These are phyloP conservation scores for Aphidius ervi DNA, from an alignment of 1,140 invertebrate species.

Conservation along the genomic window DNA sequence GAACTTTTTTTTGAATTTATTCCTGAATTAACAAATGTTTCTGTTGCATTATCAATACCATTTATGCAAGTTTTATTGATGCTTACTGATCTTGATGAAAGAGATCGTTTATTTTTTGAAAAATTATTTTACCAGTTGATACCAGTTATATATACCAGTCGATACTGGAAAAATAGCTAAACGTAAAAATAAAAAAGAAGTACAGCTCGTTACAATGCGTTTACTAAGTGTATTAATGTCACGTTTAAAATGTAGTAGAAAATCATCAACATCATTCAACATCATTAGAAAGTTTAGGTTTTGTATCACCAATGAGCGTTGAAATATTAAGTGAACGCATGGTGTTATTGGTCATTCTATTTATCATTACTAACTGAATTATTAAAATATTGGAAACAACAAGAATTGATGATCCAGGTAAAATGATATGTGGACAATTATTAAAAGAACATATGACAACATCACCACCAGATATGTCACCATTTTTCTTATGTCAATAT, in stretches of 20 bases:
- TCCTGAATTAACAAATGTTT: conserved; percentile 59
- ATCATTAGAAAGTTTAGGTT: conserved; percentile 65
- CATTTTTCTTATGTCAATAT: conserved; percentile 91
- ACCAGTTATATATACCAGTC: conserved; percentile 69
- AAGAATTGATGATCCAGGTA: conserved; percentile 52
- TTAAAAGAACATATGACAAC: conserved; percentile 77
- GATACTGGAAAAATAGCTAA: conserved; percentile 56
- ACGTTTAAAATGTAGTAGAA: conserved; percentile 62
- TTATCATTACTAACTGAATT: conserved; percentile 74
- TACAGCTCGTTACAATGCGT: conserved; percentile 84
- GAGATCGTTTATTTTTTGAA: conserved; percentile 73
- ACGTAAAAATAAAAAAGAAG: conserved; percentile 67
- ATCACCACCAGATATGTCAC: conserved; percentile 88
- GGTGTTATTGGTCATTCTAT: conserved; percentile 79
- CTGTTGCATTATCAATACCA: conserved; percentile 83
- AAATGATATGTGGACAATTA: conserved; percentile 56
- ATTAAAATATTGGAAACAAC: conserved; percentile 75
- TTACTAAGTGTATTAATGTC: conserved; percentile 77
- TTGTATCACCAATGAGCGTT: conserved; percentile 73
- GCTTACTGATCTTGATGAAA: conserved; percentile 78
- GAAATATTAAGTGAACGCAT: conserved; percentile 71
- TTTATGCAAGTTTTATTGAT: conserved; percentile 89
- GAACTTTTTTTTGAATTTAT: conserved; percentile 61
- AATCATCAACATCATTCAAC: conserved; percentile 57
- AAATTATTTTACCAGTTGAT: conserved; percentile 74